Base-by-base conservation (phyloP, 2,113 vertebrate species). In the Xerus inauris region DNA sequence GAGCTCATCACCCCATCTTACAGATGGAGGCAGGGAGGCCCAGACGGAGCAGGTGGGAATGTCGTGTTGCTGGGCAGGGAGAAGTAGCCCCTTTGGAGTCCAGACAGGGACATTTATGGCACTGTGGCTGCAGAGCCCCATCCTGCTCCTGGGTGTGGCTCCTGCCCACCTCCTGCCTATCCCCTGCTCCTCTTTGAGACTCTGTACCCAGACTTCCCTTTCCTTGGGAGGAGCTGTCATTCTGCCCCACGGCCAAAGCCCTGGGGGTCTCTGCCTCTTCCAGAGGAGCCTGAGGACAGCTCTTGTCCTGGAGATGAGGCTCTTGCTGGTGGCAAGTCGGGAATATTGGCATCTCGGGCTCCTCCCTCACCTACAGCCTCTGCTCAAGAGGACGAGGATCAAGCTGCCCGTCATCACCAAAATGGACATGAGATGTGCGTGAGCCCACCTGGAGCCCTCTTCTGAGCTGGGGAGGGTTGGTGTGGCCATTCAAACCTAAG, bases 351-450 rank as follows among this genome's bases (percentile, higher is more conserved):
- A 2, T 24, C 62, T 4, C 11, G 28, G 54, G 40, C 17, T 32
- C 10, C 32, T 14, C 1, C 51, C 16, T 24, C 40, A 4, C 72
- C 24, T 10, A 20, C 35, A 16, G 9, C n/a, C 28, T 49, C 28
- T 45, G 35, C 82, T 32, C 4, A 87, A 14, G n/a, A 71, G 62
- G 35, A 38, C 0, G 6, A 47, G 40, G 17, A 42, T 22, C 26
- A 1, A 42, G 92, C 82, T n/a, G 8, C 32, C 76, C 17, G 65
- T 32, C 71, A 20, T 35, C 8, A 38, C 77, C 11, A 47, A 10
- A 13, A 0, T 26, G 67, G 75, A 20, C 24, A 22, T 81, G 35
- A 65, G 17, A 62, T 26, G 7, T 1, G 2, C 40, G 2, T 0
- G 4, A 30, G 65, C 73, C 40, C 47, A 3, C 65, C 5, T 0